A percentile compares a stretch with the other conserved stretches of the same genome.
Evolutionary conservation across 2,888 invertebrate genomes (phyloP).

Genomic region (Philopedon plagiatum): DNA sequence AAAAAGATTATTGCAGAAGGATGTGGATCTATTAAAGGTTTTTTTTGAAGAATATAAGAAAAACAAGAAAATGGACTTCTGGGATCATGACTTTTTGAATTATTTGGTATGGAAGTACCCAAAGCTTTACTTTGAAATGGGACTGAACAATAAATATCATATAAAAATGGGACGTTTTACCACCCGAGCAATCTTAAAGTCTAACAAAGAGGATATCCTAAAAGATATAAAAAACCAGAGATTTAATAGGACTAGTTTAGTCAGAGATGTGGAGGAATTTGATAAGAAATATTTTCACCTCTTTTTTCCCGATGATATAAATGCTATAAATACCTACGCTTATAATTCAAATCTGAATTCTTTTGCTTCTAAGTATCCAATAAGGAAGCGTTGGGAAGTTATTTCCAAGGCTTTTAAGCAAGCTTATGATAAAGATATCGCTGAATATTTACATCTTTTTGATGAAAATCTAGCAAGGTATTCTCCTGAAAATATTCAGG

Average conservation of each 20-base stretch:
- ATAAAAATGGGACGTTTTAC: constrained; percentile 47
- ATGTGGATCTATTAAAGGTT: constrained; percentile 44
- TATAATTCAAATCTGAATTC: background rate
- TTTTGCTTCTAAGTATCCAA: constrained; percentile 50
- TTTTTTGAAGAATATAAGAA: constrained; percentile 50
- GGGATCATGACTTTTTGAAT: constrained; percentile 46
- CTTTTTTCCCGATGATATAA: constrained; percentile 43
- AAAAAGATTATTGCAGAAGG: constrained; percentile 51
- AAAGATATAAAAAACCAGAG: constrained; percentile 38
- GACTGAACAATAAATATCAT: constrained; percentile 21
- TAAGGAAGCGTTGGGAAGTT: constrained; percentile 51
- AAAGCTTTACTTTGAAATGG: constrained; percentile 46
- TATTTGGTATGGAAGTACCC: constrained; percentile 50
- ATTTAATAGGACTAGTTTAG: constrained; percentile 42
- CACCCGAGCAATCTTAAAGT: constrained; percentile 44
- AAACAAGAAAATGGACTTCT: constrained; percentile 15
- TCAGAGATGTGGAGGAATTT: constrained; percentile 45
- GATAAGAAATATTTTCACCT: constrained; percentile 43
- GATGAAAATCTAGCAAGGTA: constrained; percentile 32
- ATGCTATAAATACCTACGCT: constrained; percentile 20
- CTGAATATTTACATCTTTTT: constrained; percentile 30
- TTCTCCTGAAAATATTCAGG: constrained; percentile 36
- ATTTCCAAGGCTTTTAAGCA: constrained; percentile 44
- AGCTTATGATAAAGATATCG: constrained; percentile 29
- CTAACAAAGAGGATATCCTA: constrained; percentile 45